Base-by-base conservation (phyloP, 2,113 vertebrate genomes). In the Chlorodrepanis virens region DNA sequence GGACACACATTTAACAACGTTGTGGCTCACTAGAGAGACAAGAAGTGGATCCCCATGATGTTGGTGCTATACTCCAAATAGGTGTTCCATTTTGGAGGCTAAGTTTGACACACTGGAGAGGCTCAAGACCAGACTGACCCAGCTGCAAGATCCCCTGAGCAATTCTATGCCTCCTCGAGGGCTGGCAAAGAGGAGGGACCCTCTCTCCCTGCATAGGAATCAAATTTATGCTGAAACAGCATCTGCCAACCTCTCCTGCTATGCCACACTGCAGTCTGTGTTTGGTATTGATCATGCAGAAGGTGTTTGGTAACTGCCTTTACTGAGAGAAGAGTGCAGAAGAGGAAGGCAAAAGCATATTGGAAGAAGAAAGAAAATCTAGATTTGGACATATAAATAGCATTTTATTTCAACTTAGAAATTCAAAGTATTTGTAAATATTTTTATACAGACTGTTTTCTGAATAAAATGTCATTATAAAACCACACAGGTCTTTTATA, bases 401-500 rank as follows among this genome's bases (percentile, higher is more conserved):
- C 19, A 50, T 87, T 93, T 93, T 92, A 86, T 82, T 93, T 92
- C 77, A 93, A 82, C n/a, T 83, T 44, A 60, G 11, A 91, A 76
- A 94, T 83, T 61, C 3, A 81, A 78, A 90, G 47, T 93, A 83
- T 50, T 70, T 90, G 82, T 87, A 79, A 93, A 70, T 95, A 93
- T 78, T 93, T 95, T 96, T 93, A 81, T 92, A 95, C 59, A 88
- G 59, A 87, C 27, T 45, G 17, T 90, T 93, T 91, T 96, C 68
- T 86, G 60, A 96, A 86, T 96, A 96, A 96, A 97, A 92, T 21
- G 14, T 72, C 40, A 49, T 64, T 84, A 89, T 76, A 95, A 96
- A 97, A 87, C 69, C 85, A 78, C 44, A 39, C 19, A 68, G 18
- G 24, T 76, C 33, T 84, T 87, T 56, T 70, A 12, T 83, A 35